Evolutionary conservation across 2,113 vertebrate genomes (phyloP).

Genomic region (Phyllopteryx taeniolatus): DNA sequence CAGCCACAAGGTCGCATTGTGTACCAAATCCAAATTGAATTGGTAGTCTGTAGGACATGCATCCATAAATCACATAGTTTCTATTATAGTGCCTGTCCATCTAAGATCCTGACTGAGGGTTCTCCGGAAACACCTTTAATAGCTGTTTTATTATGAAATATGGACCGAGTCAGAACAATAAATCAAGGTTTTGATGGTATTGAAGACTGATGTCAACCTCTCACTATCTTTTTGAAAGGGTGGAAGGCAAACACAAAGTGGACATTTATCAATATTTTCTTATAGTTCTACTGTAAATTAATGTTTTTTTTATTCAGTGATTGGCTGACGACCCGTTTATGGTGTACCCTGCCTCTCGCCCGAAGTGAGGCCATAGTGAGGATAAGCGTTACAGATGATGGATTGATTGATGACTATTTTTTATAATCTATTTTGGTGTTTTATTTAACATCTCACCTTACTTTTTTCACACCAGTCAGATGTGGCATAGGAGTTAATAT

Average conservation of each 20-base stretch:
- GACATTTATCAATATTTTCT: background rate
- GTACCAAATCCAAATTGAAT: conserved; percentile 1
- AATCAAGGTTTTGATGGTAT: conserved; percentile 34
- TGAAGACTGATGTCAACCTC: conserved; percentile 12
- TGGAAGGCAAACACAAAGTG: background rate
- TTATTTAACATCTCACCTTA: background rate
- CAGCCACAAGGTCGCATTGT: background rate
- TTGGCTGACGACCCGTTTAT: background rate
- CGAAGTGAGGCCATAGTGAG: background rate
- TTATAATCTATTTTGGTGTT: background rate
- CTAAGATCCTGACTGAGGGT: conserved; percentile 34
- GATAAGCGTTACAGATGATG: too few species aligned
- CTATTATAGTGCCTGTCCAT: conserved; percentile 42
- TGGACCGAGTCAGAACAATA: conserved; percentile 23
- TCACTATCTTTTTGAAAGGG: background rate
- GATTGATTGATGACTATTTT: background rate
- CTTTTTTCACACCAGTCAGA: background rate
- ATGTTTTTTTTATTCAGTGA: background rate
- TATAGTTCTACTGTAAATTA: background rate
- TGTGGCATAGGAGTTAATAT: too few species aligned
- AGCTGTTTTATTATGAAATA: conserved; percentile 40
- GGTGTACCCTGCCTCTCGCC: background rate
- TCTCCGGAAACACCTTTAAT: conserved; percentile 40
- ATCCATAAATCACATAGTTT: conserved; percentile 47
- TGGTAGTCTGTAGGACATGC: conserved; percentile 19